Evolutionary conservation across 2,888 invertebrate species (phyloP).

Genomic region (Capitulum mitella): DNA sequence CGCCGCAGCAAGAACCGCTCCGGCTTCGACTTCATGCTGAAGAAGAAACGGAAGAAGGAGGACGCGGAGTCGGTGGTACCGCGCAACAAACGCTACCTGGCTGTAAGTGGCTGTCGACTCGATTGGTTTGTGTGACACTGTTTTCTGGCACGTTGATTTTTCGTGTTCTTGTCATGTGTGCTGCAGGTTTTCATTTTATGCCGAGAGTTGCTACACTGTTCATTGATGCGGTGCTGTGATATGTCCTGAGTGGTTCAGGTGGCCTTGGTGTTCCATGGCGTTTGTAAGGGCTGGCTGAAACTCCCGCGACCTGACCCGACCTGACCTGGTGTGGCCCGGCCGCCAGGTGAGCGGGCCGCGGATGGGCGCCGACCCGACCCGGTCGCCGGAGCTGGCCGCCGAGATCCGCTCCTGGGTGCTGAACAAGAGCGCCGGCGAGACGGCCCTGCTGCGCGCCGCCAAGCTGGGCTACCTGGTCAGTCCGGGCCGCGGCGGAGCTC

Average conservation of each 20-base stretch:
- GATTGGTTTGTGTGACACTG: no score
- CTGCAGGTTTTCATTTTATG: no score
- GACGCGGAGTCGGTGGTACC: background rate
- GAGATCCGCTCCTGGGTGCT: conserved; percentile 60
- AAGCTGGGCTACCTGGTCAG: conserved; percentile 77
- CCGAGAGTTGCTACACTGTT: no score
- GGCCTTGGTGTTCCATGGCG: no score
- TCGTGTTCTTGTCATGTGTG: no score
- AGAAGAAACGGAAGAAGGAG: conserved; percentile 14
- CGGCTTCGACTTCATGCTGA: conserved; percentile 24
- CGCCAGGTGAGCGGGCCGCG: background rate
- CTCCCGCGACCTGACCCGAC: no score
- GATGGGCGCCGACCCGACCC: conserved; percentile 5
- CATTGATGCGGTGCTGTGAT: no score
- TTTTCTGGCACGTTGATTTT: no score
- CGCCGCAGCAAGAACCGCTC: conserved; percentile 5
- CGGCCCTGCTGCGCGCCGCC: conserved; percentile 82
- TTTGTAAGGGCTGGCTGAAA: no score
- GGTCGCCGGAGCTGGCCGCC: conserved; percentile 31
- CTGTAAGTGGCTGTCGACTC: background rate
- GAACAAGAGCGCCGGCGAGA: conserved; percentile 90
- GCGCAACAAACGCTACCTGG: background rate
- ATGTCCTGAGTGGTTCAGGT: no score
- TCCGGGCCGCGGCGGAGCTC: conserved; percentile 34
- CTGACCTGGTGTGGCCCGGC: background rate